Percentiles rank a stretch among this genome's conserved stretches.
phyloP scores from a whole-genome alignment of 2,797 vertebrate species.

The Allobates femoralis region DNA sequence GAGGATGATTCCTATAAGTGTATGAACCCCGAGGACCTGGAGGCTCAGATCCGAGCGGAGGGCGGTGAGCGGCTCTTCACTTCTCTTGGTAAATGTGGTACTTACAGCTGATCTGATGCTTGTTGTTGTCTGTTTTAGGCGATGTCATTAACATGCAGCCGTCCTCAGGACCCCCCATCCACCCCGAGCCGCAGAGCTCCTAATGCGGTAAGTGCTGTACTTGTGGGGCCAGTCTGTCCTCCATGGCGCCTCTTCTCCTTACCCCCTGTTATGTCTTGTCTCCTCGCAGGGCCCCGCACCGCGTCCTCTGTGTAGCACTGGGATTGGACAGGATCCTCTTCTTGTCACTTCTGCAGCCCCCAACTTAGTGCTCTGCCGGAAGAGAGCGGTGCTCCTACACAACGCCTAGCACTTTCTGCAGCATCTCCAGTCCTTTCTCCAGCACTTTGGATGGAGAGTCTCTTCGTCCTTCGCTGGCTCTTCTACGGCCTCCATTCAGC shows the following conservation, averaged over 20 bases:
- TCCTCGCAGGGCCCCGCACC: not conserved
- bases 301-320: not conserved
- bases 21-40: slow-evolving; percentile 85
- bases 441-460: not conserved
- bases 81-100: not conserved
- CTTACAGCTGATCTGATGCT: not conserved
- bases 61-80: slow-evolving; percentile 69
- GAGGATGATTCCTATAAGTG: slow-evolving; percentile 83
- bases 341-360: slow-evolving; percentile 19
- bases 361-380: not conserved
- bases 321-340: slow-evolving; percentile 8
- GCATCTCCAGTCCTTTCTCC: slow-evolving; percentile 12
- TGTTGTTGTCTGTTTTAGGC: not conserved
- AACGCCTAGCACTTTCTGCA: not conserved
- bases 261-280: no score
- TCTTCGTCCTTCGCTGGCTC: not conserved
- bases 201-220: slow-evolving; percentile 34
- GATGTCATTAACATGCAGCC: slow-evolving; percentile 38
- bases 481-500: not conserved
- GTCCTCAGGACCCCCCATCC: slow-evolving; percentile 18
- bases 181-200: slow-evolving; percentile 29
- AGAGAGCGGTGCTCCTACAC: not conserved
- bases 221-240: not conserved
- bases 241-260: not conserved
- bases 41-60: slow-evolving; percentile 83